A percentile compares a stretch with the other conserved stretches of the same genome.
phyloP scores from a whole-genome alignment of 2,797 vertebrate species.

The Eptatretus atami region DNA sequence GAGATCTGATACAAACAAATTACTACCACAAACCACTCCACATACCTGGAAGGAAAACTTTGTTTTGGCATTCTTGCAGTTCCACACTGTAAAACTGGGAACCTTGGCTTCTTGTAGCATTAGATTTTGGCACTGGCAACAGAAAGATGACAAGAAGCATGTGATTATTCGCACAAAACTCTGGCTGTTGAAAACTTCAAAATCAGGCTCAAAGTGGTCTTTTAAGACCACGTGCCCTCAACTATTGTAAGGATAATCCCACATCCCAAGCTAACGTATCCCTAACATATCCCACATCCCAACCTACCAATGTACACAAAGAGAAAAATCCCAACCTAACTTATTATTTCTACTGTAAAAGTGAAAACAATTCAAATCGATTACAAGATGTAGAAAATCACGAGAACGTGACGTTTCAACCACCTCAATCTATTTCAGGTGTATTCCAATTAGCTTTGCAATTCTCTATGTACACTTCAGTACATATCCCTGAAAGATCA shows the following conservation, averaged over 20 bases:
- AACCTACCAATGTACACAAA: no score
- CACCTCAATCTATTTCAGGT: no score
- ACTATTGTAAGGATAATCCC: background rate
- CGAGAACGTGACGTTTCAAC: no score
- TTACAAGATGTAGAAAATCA: no score
- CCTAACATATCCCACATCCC: no score
- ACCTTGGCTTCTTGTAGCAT: slow-evolving; percentile 76
- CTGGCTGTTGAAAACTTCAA: background rate
- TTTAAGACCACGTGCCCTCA: background rate
- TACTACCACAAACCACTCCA: background rate
- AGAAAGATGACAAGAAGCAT: background rate
- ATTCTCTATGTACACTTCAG: no score
- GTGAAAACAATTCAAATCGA: no score
- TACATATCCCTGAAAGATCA: no score
- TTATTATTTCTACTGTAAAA: no score
- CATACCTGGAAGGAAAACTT: slow-evolving; percentile 64
- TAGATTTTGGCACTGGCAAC: slow-evolving; percentile 45
- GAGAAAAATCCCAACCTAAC: no score
- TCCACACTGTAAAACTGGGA: slow-evolving; percentile 67
- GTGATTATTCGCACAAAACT: background rate
- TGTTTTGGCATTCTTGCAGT: slow-evolving; percentile 72
- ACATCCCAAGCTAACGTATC: no score
- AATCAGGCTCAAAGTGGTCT: background rate
- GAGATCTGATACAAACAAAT: background rate
- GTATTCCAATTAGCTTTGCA: no score